Evolutionary conservation across 1,140 invertebrate genomes (phyloP).

Genomic region (Plectrocnemia conspersa): DNA sequence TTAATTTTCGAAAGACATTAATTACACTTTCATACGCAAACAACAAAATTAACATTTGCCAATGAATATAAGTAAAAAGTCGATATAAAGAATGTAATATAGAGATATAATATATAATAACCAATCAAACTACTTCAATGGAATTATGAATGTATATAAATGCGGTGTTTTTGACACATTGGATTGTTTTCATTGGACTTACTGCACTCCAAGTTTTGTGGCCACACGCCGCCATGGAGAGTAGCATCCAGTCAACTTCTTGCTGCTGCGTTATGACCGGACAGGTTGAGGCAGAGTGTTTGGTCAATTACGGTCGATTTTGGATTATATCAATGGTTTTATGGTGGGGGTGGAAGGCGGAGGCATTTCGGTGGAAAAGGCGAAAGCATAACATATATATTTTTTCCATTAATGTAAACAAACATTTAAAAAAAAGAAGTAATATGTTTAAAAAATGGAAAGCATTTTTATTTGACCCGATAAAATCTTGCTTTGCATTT

Average conservation of each 20-base stretch:
- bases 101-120: no score
- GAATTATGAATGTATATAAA: conserved; percentile 10
- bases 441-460: no score
- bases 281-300: conserved; percentile 18
- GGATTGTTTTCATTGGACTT: conserved; percentile 55
- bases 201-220: conserved; percentile 89
- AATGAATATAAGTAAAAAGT: no score
- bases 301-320: conserved; percentile 7
- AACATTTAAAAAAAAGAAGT: no score
- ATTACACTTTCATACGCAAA: no score
- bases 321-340: conserved; percentile 1
- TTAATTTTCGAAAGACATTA: no score
- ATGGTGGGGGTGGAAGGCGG: conserved; percentile 2
- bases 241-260: conserved; percentile 63
- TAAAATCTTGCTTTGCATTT: no score
- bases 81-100: no score
- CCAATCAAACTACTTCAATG: no score
- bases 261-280: conserved; percentile 50
- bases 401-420: conserved; percentile 1
- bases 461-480: not conserved
- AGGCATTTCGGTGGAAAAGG: conserved; percentile 18
- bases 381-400: conserved; percentile 27
- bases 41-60: no score
- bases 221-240: conserved; percentile 86
- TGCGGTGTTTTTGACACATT: conserved; percentile 18